Conservation (phyloP, 2,888 invertebrate genomes). For the Spatulosminthurus flaviceps region DNA sequence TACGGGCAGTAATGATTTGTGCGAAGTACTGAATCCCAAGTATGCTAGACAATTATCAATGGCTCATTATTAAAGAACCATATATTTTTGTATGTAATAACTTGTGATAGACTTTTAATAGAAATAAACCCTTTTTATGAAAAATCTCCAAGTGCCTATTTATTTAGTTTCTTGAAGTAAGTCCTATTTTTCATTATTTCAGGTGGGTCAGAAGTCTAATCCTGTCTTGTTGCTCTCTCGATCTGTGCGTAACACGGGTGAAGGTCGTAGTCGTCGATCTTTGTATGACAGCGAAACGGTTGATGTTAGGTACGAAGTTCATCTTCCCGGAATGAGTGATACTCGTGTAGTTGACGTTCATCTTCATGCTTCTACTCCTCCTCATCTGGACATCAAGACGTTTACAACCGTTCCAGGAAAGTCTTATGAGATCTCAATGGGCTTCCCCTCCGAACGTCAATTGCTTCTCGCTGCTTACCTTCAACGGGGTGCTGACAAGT, state of each 20-base stretch:
- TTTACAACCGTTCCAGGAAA: slow-evolving; percentile 22
- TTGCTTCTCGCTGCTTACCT: slow-evolving; percentile 25
- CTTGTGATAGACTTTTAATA: neutral
- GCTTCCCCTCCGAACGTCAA: slow-evolving; percentile 38
- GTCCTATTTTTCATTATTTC: slow-evolving; percentile 7
- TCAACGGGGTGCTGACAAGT: neutral
- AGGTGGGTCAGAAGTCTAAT: slow-evolving; percentile 34
- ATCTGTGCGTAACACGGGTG: slow-evolving; percentile 22
- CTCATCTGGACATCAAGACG: slow-evolving; percentile 38
- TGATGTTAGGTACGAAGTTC: slow-evolving; percentile 45
- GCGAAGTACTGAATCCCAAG: neutral
- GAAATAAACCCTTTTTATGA: neutral
- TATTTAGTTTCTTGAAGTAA: neutral
- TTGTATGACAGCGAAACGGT: neutral
- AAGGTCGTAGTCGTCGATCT: slow-evolving; percentile 26
- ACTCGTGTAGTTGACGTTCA: slow-evolving; percentile 38
- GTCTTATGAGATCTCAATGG: slow-evolving; percentile 24
- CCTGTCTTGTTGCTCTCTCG: slow-evolving; percentile 33
- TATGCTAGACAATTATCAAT: neutral
- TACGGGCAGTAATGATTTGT: neutral
- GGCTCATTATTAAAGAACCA: neutral
- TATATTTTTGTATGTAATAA: too few relatives aligned
- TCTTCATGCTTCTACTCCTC: slow-evolving; percentile 30
- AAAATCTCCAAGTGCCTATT: neutral
- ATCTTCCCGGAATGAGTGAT: slow-evolving; percentile 43